Evolutionary conservation across 2,888 invertebrate species (phyloP).

Genomic region (Polia nebulosa): DNA sequence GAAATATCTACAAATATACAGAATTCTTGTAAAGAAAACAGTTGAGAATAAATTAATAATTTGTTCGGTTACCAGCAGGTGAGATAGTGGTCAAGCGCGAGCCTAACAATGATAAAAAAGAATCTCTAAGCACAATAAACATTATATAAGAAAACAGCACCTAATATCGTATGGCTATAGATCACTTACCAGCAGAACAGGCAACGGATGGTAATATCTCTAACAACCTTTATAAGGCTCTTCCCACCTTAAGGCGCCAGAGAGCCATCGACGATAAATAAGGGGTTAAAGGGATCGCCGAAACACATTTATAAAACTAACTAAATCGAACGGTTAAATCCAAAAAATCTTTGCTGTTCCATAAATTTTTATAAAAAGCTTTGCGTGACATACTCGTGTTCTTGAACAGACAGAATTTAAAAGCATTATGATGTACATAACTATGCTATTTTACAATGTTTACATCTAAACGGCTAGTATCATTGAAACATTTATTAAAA

Average conservation of each 20-base stretch:
- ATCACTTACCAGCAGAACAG: background rate
- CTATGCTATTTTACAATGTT: background rate
- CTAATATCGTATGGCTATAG: background rate
- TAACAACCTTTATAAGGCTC: slow-evolving; percentile 17
- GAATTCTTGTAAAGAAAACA: no score
- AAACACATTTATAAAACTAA: slow-evolving; percentile 53
- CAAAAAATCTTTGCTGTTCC: no score
- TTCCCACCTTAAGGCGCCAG: slow-evolving; percentile 33
- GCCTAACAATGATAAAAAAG: no score
- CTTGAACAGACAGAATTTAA: background rate
- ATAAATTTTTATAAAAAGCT: background rate
- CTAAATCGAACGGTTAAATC: background rate
- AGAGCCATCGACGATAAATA: slow-evolving; percentile 56
- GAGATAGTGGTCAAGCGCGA: no score
- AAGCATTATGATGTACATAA: background rate
- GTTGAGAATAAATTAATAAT: no score
- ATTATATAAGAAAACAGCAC: no score
- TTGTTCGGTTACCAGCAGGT: no score
- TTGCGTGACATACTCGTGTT: background rate
- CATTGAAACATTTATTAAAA: background rate
- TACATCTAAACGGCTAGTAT: background rate
- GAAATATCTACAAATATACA: no score
- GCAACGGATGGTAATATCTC: slow-evolving; percentile 28
- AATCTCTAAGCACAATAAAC: no score
- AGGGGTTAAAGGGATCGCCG: slow-evolving; percentile 40